Evolutionary conservation across 2,888 invertebrate genomes (phyloP).

Genomic region (Rhagium mordax): DNA sequence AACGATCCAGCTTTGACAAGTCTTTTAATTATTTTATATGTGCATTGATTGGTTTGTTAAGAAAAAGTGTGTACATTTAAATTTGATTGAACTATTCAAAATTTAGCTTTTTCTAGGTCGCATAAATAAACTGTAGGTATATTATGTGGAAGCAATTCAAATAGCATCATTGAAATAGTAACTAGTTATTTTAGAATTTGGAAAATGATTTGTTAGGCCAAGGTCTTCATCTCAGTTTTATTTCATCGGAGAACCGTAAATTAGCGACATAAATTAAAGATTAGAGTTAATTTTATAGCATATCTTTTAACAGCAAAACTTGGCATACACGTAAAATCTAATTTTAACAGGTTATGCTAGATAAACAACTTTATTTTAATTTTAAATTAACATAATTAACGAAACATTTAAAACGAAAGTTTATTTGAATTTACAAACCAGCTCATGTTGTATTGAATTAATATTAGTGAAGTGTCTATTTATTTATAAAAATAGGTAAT

Average conservation of each 20-base stretch:
- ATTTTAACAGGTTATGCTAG: constrained; percentile 10
- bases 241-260: neutral
- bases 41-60: too few relatives aligned
- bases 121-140: neutral
- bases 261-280: neutral
- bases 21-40: too few relatives aligned
- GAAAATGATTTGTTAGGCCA: constrained; percentile 1
- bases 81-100: neutral
- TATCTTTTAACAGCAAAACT: neutral
- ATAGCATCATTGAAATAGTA: neutral
- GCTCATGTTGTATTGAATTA: neutral
- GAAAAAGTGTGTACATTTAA: too few relatives aligned
- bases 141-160: neutral
- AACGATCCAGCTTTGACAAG: too few relatives aligned
- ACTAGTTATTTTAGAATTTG: neutral
- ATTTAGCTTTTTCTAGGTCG: neutral
- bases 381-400: constrained; percentile 21
- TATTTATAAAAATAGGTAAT: neutral
- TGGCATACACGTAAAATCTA: constrained; percentile 6
- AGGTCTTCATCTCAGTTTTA: neutral
- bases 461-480: neutral
- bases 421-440: constrained; percentile 1
- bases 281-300: neutral
- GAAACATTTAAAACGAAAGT: constrained; percentile 12
- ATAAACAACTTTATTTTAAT: constrained; percentile 24